Conservation (phyloP, 2,797 vertebrate genomes). For the Nannoperca australis region DNA sequence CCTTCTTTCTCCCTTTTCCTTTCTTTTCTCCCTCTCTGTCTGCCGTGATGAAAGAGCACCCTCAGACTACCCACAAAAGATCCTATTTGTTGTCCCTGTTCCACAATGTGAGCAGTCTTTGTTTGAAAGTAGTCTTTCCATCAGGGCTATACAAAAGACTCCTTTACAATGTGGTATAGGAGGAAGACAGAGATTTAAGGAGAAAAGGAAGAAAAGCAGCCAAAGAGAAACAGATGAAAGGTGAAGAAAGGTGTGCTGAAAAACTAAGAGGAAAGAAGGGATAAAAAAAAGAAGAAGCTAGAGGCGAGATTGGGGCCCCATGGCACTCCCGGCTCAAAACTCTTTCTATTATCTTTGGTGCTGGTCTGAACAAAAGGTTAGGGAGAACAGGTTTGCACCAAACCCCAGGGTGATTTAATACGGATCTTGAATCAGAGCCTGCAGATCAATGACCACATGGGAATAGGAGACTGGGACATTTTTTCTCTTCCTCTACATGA, state of each 20-base stretch:
- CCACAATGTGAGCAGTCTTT: conserved; percentile 69
- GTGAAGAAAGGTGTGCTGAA: conserved; percentile 51
- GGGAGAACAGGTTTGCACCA: conserved; percentile 65
- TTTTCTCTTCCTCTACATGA: conserved; percentile 50
- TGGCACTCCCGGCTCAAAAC: conserved; percentile 64
- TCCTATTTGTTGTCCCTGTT: conserved; percentile 79
- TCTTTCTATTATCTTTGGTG: conserved; percentile 79
- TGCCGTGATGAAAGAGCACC: conserved; percentile 69
- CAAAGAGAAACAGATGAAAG: conserved; percentile 49
- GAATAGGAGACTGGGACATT: conserved; percentile 57
- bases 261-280: conserved; percentile 56
- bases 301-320: conserved; percentile 73
- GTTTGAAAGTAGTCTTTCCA: conserved; percentile 79
- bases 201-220: conserved; percentile 31
- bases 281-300: conserved; percentile 51
- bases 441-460: conserved; percentile 78
- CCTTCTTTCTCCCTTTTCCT: conserved; percentile 3
- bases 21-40: conserved; percentile 25
- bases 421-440: conserved; percentile 73
- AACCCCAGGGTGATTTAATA: conserved; percentile 78
- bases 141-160: conserved; percentile 79
- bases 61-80: conserved; percentile 69
- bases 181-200: conserved; percentile 56
- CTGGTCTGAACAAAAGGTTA: conserved; percentile 76
- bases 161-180: conserved; percentile 69